Conservation (phyloP, 2,888 invertebrate species). For the Rotaria macrura region DNA sequence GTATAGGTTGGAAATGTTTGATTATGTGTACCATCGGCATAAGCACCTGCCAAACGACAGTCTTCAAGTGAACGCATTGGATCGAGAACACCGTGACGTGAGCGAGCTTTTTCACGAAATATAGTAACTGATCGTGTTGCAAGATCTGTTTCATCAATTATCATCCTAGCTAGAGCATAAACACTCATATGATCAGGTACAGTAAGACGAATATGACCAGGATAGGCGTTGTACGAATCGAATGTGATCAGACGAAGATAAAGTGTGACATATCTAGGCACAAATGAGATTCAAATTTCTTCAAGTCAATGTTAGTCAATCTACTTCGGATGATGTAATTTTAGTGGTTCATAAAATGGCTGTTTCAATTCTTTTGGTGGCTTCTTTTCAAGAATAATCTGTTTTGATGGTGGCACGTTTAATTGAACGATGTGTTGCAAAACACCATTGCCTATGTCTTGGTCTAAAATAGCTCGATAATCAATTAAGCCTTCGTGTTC, state of each 20-base stretch:
- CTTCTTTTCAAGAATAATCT: not conserved
- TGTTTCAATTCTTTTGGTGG: not conserved
- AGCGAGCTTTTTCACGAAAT: constrained; percentile 2
- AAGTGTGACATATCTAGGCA: not conserved
- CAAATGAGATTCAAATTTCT: too few species aligned
- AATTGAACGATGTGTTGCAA: not conserved
- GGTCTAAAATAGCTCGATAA: not conserved
- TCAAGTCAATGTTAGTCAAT: not conserved
- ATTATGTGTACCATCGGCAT: not conserved
- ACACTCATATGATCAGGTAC: not conserved
- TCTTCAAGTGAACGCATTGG: not conserved
- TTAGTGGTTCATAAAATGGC: not conserved
- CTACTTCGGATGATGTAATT: not conserved
- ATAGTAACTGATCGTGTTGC: not conserved
- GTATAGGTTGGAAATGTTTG: not conserved
- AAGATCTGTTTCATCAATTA: not conserved
- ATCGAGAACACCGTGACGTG: not conserved
- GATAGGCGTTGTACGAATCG: not conserved
- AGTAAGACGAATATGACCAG: not conserved
- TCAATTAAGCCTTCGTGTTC: not conserved
- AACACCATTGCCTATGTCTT: not conserved
- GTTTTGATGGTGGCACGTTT: not conserved
- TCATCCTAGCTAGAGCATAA: not conserved
- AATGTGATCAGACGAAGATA: not conserved
- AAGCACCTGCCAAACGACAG: not conserved